These are phyloP conservation scores for Ormyrus thymus DNA, from an alignment of 2,888 invertebrate species.

Conservation along the genomic window DNA sequence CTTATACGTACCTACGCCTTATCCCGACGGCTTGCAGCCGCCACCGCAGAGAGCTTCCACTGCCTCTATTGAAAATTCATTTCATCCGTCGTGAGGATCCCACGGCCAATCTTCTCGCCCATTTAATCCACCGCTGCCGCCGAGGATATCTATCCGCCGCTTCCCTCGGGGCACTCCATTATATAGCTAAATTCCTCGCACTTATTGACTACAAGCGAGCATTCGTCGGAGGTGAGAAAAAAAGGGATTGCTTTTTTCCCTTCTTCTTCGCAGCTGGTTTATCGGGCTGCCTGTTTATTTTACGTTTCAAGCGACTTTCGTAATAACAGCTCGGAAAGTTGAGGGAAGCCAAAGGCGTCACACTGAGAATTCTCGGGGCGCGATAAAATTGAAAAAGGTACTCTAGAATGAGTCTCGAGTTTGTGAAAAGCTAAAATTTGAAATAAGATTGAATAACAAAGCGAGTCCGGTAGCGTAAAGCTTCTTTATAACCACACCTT, in stretches of 20 bases:
- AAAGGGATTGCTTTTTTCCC: too few relatives aligned
- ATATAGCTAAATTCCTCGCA: too few relatives aligned
- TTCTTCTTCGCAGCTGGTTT: too few relatives aligned
- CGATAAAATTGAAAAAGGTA: too few relatives aligned
- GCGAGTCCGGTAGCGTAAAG: background rate
- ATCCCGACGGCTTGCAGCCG: slow-evolving; percentile 7
- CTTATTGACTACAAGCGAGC: too few relatives aligned
- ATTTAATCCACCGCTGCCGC: slow-evolving; percentile 62
- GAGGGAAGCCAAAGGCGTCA: too few relatives aligned
- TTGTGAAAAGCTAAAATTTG: background rate
- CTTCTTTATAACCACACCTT: slow-evolving; percentile 33
- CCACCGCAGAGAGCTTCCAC: slow-evolving; percentile 44
- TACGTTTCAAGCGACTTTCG: too few relatives aligned
- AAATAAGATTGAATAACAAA: slow-evolving; percentile 31
- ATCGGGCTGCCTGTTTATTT: too few relatives aligned
- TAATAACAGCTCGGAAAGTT: too few relatives aligned
- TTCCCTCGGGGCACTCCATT: background rate
- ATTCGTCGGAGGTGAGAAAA: too few relatives aligned
- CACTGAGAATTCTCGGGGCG: too few relatives aligned
- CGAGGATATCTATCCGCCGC: slow-evolving; percentile 55
- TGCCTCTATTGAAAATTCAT: slow-evolving; percentile 68
- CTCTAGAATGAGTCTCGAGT: too few relatives aligned
- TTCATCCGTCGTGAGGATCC: slow-evolving; percentile 63
- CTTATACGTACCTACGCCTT: slow-evolving; percentile 5
- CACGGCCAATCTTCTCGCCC: slow-evolving; percentile 65